Evolutionary conservation across 2,797 vertebrate species (phyloP).

Genomic region (Danio albolineatus): DNA sequence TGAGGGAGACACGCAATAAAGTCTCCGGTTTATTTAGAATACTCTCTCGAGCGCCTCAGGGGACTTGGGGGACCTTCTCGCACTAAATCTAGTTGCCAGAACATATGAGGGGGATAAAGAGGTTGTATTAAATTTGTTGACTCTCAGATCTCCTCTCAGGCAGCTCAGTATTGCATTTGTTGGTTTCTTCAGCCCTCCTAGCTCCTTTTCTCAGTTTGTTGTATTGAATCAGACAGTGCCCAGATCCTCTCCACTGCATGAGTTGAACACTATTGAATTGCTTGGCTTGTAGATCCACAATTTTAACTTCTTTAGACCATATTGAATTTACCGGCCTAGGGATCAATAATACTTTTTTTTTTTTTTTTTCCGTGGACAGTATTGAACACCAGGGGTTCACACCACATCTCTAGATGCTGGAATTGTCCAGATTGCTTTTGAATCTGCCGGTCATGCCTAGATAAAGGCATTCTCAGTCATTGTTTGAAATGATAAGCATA

Average conservation of each 20-base stretch:
- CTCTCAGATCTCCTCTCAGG: slow-evolving; percentile 80
- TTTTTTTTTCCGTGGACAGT: slow-evolving; percentile 68
- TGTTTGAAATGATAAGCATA: slow-evolving; percentile 69
- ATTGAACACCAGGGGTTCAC: slow-evolving; percentile 80
- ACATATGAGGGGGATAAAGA: slow-evolving; percentile 82
- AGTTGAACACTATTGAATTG: slow-evolving; percentile 84
- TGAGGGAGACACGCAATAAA: slow-evolving; percentile 75
- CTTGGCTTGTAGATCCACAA: slow-evolving; percentile 84
- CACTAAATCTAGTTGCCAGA: slow-evolving; percentile 79
- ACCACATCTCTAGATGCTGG: slow-evolving; percentile 71
- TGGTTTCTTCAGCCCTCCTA: slow-evolving; percentile 77
- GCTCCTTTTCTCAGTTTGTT: slow-evolving; percentile 73
- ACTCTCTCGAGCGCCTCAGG: slow-evolving; percentile 73
- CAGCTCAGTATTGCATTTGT: slow-evolving; percentile 83
- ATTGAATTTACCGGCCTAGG: slow-evolving; percentile 83
- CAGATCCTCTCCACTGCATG: slow-evolving; percentile 80
- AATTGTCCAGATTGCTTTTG: slow-evolving; percentile 77
- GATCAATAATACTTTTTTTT: slow-evolving; percentile 84
- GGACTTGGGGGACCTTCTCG: slow-evolving; percentile 70
- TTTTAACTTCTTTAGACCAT: slow-evolving; percentile 86
- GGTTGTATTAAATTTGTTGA: slow-evolving; percentile 84
- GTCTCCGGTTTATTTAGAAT: slow-evolving; percentile 79
- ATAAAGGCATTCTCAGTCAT: slow-evolving; percentile 69
- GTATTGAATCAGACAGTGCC: slow-evolving; percentile 85
- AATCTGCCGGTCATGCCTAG: slow-evolving; percentile 74